phyloP scores from a whole-genome alignment of 2,888 invertebrate genomes.

The Drosophila suboccidentalis region DNA sequence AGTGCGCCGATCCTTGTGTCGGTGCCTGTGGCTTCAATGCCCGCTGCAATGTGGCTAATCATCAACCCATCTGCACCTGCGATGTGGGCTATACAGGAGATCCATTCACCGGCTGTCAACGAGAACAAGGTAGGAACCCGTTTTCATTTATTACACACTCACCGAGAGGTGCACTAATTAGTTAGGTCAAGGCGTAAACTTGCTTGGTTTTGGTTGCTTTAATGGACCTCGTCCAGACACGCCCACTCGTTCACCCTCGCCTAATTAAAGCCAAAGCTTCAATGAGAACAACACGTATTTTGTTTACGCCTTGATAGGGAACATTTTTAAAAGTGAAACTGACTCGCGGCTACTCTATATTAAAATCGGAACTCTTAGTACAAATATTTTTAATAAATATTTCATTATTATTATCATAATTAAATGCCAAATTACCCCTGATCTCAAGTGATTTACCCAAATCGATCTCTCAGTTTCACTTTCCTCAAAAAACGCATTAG shows the following conservation, averaged over 20 bases:
- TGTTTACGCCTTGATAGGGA: conserved; percentile 64
- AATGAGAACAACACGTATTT: conserved; percentile 27
- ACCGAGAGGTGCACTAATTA: conserved; percentile 11
- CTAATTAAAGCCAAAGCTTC: conserved; percentile 27
- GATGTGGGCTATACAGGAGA: conserved; percentile 87
- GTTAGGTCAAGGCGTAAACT: conserved; percentile 75
- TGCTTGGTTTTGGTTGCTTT: conserved; percentile 85
- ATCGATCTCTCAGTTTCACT: conserved; percentile 60
- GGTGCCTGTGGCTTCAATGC: conserved; percentile 90
- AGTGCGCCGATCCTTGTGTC: conserved; percentile 88
- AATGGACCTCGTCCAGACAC: conserved; percentile 82
- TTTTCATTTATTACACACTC: conserved; percentile 40
- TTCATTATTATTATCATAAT: neutral
- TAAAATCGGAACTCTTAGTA: conserved; percentile 4
- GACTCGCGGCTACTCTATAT: conserved; percentile 15
- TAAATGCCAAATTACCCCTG: conserved; percentile 25
- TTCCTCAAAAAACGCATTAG: conserved; percentile 62
- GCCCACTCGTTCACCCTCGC: conserved; percentile 38
- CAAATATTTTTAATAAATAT: neutral
- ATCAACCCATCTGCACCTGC: conserved; percentile 87
- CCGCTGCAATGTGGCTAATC: conserved; percentile 87
- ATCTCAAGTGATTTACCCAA: conserved; percentile 22
- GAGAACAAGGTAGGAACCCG: conserved; percentile 85
- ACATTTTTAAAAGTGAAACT: conserved; percentile 59
- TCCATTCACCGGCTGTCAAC: conserved; percentile 88